Percentiles rank a stretch among this genome's conserved stretches.
phyloP scores from a whole-genome alignment of 92 coral and sea anemone genomes.

The Phymanthus crucifer region DNA sequence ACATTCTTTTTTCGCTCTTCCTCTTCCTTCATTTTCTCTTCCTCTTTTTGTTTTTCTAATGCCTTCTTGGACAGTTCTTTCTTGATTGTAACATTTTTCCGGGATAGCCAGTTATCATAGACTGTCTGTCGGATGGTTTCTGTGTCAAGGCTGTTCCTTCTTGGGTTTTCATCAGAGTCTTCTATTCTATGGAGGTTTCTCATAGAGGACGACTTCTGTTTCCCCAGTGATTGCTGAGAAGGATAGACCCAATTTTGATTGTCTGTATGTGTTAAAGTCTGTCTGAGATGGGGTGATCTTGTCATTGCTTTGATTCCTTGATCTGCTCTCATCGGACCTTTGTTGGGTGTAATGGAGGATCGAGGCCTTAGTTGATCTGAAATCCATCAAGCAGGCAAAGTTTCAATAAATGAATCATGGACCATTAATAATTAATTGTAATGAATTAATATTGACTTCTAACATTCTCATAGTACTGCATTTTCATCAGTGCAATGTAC shows the following conservation, averaged over 20 bases:
- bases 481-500: no score
- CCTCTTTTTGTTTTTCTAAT: slow-evolving; percentile 65
- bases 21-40: slow-evolving; percentile 67
- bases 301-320: slow-evolving; percentile 68
- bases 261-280: slow-evolving; percentile 27
- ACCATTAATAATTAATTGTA: no score
- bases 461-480: no score
- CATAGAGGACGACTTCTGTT: slow-evolving; percentile 71
- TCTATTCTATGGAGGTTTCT: slow-evolving; percentile 54
- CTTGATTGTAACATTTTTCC: slow-evolving; percentile 65
- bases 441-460: no score
- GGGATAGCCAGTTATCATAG: slow-evolving; percentile 75
- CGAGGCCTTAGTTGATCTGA: slow-evolving; percentile 23
- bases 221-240: slow-evolving; percentile 35
- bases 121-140: slow-evolving; percentile 76
- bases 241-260: slow-evolving; percentile 27
- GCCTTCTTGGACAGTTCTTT: slow-evolving; percentile 64
- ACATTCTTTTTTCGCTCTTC: slow-evolving; percentile 51
- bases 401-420: no score
- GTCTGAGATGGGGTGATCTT: slow-evolving; percentile 63
- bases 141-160: slow-evolving; percentile 67
- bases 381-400: not conserved
- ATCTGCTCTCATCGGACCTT: slow-evolving; percentile 73
- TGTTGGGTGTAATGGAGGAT: slow-evolving; percentile 41
- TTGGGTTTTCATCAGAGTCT: slow-evolving; percentile 47